These are phyloP conservation scores for Tiaroga cobitis DNA, from an alignment of 2,797 vertebrate genomes.

Conservation along the genomic window DNA sequence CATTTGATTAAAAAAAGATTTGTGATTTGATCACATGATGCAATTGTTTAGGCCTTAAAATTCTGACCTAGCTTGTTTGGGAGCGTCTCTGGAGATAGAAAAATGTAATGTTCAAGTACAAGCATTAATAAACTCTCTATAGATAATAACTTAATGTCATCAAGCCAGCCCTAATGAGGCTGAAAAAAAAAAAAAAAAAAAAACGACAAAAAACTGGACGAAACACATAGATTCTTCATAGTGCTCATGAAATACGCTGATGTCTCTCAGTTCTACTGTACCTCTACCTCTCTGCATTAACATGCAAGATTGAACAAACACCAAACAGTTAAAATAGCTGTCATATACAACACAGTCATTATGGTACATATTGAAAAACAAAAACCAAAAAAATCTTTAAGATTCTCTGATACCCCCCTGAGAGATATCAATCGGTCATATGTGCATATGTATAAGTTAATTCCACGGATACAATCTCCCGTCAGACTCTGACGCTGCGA, in stretches of 20 bases:
- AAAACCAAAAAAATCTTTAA: background rate
- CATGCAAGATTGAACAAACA: conserved; percentile 63
- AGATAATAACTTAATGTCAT: conserved; percentile 58
- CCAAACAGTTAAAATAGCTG: conserved; percentile 60
- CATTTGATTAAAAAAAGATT: conserved; percentile 40
- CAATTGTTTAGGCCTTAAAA: conserved; percentile 24
- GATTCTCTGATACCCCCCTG: conserved; percentile 15
- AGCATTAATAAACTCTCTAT: conserved; percentile 50
- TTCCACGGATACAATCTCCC: conserved; percentile 31
- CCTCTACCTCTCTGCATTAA: conserved; percentile 54
- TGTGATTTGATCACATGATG: conserved; percentile 43
- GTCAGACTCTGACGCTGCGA: conserved; percentile 30
- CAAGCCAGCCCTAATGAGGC: conserved; percentile 66
- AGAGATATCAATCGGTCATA: conserved; percentile 24
- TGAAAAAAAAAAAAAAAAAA: conserved; percentile 51
- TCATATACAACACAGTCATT: conserved; percentile 63
- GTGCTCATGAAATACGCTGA: conserved; percentile 46
- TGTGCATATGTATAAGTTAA: conserved; percentile 46
- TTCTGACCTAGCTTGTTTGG: background rate
- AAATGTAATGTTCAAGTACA: conserved; percentile 36
- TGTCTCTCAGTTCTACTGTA: conserved; percentile 39
- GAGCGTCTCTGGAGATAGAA: conserved; percentile 7
- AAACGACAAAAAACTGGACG: conserved; percentile 57
- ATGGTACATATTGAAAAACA: conserved; percentile 56
- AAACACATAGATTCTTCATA: conserved; percentile 52